Evolutionary conservation across 2,888 invertebrate genomes (phyloP).

Genomic region (Cataglyphis altisquamis): DNA sequence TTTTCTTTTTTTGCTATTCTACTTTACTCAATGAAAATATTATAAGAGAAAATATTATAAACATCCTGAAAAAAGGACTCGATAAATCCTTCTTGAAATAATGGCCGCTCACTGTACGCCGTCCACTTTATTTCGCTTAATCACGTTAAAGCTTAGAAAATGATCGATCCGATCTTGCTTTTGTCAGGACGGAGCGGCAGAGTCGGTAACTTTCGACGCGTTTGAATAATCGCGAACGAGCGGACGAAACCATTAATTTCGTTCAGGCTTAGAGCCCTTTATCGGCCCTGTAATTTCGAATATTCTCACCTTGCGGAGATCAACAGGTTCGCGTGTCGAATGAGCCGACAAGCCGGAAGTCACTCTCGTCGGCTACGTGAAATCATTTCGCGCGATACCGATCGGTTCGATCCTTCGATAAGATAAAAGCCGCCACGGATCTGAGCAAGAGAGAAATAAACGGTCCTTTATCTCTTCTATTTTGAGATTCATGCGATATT

Average conservation of each 20-base stretch:
- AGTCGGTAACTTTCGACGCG: conserved; percentile 17
- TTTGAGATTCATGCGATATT: neutral
- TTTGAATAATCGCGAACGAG: conserved; percentile 40
- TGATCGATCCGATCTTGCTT: neutral
- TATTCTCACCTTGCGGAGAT: conserved; percentile 61
- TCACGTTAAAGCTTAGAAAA: neutral
- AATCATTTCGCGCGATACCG: conserved; percentile 54
- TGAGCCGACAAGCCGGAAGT: conserved; percentile 81
- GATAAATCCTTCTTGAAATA: conserved; percentile 11
- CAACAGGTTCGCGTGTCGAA: conserved; percentile 86
- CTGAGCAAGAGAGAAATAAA: neutral
- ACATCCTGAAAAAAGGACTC: neutral
- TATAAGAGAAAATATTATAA: too few relatives aligned
- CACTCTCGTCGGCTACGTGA: conserved; percentile 76
- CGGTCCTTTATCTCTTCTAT: neutral
- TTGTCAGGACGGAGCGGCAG: neutral
- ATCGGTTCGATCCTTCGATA: conserved; percentile 56
- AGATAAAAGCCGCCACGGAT: conserved; percentile 2
- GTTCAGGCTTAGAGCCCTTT: conserved; percentile 4
- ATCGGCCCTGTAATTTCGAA: conserved; percentile 55
- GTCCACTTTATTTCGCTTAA: conserved; percentile 16
- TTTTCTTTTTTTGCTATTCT: neutral
- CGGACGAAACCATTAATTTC: conserved; percentile 40
- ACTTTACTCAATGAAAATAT: neutral
- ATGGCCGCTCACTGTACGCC: neutral